Conservation (phyloP, 2,113 vertebrate genomes). For the Condylura cristata region DNA sequence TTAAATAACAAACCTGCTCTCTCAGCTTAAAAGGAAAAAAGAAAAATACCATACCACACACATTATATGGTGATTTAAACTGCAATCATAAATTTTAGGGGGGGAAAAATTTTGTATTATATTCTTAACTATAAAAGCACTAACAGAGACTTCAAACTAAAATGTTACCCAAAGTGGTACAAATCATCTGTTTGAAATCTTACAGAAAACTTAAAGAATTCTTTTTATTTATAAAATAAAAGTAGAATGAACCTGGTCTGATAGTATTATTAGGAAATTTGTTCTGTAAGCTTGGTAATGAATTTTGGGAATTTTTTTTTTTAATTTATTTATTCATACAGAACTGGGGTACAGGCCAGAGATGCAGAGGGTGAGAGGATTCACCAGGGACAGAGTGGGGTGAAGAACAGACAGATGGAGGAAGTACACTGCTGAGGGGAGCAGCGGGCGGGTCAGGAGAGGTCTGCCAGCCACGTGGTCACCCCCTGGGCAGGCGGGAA, state of each 20-base stretch:
- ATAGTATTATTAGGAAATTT: background rate
- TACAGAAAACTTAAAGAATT: background rate
- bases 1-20: no score
- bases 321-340: no score
- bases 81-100: slow-evolving; percentile 37
- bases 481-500: no score
- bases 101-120: slow-evolving; percentile 26
- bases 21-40: no score
- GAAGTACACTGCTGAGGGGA: no score
- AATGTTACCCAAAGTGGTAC: background rate
- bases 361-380: no score
- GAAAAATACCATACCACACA: background rate
- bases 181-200: slow-evolving; percentile 6
- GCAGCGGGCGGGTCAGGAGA: no score
- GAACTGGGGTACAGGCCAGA: no score
- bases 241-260: background rate
- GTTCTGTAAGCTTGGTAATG: background rate
- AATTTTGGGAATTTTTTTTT: no score
- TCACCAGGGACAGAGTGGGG: no score
- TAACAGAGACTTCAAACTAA: background rate
- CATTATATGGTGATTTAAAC: slow-evolving; percentile 40
- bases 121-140: background rate
- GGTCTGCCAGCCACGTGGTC: no score
- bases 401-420: no score
- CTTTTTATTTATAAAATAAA: background rate